A percentile compares a stretch with the other conserved stretches of the same genome.
These are phyloP conservation scores for Drosophila asahinai DNA, from an alignment of 1,140 invertebrate species.

Conservation along the genomic window DNA sequence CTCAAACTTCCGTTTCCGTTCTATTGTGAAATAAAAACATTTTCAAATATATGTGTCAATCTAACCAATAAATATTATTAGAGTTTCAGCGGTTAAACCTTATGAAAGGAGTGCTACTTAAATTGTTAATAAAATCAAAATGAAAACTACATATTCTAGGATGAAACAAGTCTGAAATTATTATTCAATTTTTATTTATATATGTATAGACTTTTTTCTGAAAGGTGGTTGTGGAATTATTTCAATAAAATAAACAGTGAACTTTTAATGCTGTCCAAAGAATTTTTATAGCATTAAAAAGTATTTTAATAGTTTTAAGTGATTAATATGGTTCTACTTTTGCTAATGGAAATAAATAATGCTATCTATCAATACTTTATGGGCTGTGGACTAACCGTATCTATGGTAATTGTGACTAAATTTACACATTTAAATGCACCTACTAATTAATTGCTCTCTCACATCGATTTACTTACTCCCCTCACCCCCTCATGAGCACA, in stretches of 20 bases:
- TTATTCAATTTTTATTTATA: not conserved
- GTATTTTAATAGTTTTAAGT: too few relatives aligned
- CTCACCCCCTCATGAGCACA: not conserved
- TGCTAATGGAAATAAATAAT: not conserved
- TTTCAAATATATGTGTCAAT: constrained; percentile 6
- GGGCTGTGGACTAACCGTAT: constrained; percentile 8
- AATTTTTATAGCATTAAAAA: not conserved
- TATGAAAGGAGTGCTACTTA: not conserved
- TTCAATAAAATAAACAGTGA: not conserved
- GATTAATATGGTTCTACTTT: not conserved
- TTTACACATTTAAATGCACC: constrained; percentile 39
- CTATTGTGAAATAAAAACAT: constrained; percentile 4
- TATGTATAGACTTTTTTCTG: not conserved
- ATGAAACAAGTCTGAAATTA: not conserved
- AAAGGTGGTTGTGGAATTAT: constrained; percentile 1
- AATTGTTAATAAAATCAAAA: not conserved
- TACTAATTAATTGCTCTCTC: constrained; percentile 41
- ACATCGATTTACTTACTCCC: constrained; percentile 17
- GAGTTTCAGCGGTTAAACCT: constrained; percentile 18
- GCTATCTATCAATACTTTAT: not conserved
- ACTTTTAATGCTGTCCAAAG: not conserved
- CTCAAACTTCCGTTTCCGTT: constrained; percentile 9
- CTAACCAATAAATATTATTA: not conserved
- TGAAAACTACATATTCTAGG: not conserved
- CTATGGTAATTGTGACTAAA: constrained; percentile 34